These are phyloP conservation scores for Euspilapteryx auroguttella DNA, from an alignment of 2,888 invertebrate genomes.

Conservation along the genomic window DNA sequence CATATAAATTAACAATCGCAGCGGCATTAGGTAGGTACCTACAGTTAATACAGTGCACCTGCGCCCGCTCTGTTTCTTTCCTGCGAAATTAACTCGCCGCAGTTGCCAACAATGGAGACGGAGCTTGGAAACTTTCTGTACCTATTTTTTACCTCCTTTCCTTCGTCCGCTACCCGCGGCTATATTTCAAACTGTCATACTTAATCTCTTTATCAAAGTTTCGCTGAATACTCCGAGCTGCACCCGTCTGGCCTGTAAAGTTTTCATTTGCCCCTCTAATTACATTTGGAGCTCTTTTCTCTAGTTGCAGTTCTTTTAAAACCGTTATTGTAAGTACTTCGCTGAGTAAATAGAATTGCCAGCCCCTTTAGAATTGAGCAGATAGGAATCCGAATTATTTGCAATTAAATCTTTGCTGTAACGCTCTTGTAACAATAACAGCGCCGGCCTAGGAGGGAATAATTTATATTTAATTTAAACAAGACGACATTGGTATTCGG, in stretches of 20 bases:
- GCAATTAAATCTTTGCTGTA: too few species aligned
- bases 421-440: conserved; percentile 36
- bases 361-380: too few species aligned
- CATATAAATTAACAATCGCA: conserved; percentile 25
- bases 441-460: conserved; percentile 53
- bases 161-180: conserved; percentile 26
- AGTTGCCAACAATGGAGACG: conserved; percentile 45
- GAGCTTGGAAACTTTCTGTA: conserved; percentile 30
- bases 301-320: too few species aligned
- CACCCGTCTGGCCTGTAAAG: conserved; percentile 40
- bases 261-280: conserved; percentile 43
- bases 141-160: conserved; percentile 33
- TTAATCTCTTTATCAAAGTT: conserved; percentile 62
- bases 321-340: too few species aligned
- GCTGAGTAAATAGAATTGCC: too few species aligned
- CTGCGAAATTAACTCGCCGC: conserved; percentile 48
- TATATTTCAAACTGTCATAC: conserved; percentile 59
- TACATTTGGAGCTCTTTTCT: conserved; percentile 31
- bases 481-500: conserved; percentile 62
- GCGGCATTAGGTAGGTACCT: conserved; percentile 9
- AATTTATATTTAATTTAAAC: conserved; percentile 63
- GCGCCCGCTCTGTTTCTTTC: conserved; percentile 47
- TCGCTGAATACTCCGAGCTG: conserved; percentile 52
- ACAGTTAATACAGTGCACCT: conserved; percentile 54
- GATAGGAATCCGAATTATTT: too few species aligned